Conservation (phyloP, 2,797 vertebrate species). For the Mormyrus proboscirostris region DNA sequence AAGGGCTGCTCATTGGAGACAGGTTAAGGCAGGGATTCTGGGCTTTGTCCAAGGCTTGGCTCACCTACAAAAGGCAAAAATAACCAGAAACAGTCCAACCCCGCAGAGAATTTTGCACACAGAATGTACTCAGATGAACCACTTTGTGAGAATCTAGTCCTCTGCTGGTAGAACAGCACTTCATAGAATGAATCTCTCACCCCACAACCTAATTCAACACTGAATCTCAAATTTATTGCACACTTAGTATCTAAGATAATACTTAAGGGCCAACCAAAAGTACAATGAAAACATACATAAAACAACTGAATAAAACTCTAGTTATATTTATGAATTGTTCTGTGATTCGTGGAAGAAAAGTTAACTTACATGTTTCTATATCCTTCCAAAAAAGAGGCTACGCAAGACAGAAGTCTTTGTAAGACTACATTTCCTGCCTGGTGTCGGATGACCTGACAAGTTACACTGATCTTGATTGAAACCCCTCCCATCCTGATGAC, state of each 20-base stretch:
- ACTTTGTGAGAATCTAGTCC: background rate
- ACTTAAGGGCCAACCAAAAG: background rate
- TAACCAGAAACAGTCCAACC: background rate
- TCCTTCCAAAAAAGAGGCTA: background rate
- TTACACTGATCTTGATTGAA: background rate
- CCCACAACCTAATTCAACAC: background rate
- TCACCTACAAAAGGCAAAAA: conserved; percentile 52
- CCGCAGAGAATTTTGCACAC: background rate
- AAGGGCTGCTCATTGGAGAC: conserved; percentile 54
- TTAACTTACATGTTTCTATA: background rate
- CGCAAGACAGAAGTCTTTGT: background rate
- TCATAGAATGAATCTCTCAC: background rate
- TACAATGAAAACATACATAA: background rate
- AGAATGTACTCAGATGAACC: conserved; percentile 13
- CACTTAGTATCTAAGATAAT: background rate
- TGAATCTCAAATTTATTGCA: background rate
- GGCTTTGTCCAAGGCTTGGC: conserved; percentile 66
- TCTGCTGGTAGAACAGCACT: conserved; percentile 1
- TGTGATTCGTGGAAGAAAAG: background rate
- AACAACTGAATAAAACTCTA: background rate
- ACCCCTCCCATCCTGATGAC: background rate
- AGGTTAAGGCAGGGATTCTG: conserved; percentile 60
- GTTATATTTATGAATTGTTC: background rate
- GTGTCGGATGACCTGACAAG: background rate
- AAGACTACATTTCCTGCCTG: background rate